phyloP scores from a whole-genome alignment of 2,888 invertebrate genomes.

The Pomacea canaliculata region DNA sequence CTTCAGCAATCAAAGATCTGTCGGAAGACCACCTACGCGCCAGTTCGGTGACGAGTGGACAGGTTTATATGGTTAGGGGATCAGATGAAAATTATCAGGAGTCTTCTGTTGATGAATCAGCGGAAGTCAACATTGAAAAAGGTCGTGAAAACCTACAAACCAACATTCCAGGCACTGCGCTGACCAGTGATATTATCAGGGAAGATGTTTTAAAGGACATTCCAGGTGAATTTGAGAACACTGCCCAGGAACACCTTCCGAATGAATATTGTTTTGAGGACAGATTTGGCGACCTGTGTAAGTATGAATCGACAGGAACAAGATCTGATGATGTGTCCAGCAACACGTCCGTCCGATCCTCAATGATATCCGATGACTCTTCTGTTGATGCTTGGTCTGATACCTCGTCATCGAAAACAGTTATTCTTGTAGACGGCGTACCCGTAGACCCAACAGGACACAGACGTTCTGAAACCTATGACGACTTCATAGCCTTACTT shows the following conservation, averaged over 20 bases:
- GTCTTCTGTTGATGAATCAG: not conserved
- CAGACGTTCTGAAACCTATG: constrained; percentile 5
- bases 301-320: no score
- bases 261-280: no score
- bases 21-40: no score
- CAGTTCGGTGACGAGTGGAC: not conserved
- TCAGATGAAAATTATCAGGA: not conserved
- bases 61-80: not conserved
- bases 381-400: constrained; percentile 12
- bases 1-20: no score
- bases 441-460: not conserved
- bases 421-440: not conserved
- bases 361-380: not conserved
- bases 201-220: not conserved
- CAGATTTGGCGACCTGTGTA: no score
- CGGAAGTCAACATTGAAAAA: not conserved
- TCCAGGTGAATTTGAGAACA: not conserved
- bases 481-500: not conserved
- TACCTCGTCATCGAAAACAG: constrained; percentile 12
- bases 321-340: not conserved
- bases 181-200: not conserved
- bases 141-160: not conserved
- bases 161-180: not conserved
- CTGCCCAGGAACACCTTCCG: no score
- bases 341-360: not conserved